Conservation (phyloP, 2,888 invertebrate species). For the Eupithecia subfuscata region DNA sequence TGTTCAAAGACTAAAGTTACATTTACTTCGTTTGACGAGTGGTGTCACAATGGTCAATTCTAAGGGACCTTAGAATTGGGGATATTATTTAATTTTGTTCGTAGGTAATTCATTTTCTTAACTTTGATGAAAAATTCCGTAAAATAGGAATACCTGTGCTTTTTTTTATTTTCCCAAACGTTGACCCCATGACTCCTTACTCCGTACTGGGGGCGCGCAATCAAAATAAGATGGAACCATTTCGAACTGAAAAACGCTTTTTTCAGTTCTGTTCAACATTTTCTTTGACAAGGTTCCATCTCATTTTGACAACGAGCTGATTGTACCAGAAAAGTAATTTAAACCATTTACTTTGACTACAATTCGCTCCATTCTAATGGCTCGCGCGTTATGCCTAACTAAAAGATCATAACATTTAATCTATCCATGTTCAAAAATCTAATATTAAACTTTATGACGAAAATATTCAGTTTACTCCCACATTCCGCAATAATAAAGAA, state of each 20-base stretch:
- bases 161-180: too few relatives aligned
- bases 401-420: background rate
- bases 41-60: too few relatives aligned
- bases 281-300: background rate
- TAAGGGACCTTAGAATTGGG: too few relatives aligned
- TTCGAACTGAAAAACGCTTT: background rate
- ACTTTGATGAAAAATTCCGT: too few relatives aligned
- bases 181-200: too few relatives aligned
- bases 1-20: too few relatives aligned
- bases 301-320: background rate
- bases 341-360: too few relatives aligned
- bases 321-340: constrained; percentile 1
- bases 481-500: background rate
- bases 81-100: too few relatives aligned
- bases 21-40: too few relatives aligned
- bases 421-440: background rate
- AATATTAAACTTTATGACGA: background rate
- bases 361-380: background rate
- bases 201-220: too few relatives aligned
- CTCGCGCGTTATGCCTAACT: background rate
- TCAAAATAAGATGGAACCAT: background rate
- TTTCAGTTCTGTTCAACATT: background rate
- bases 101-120: too few relatives aligned
- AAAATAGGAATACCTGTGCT: too few relatives aligned
- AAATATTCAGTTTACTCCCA: background rate